Percentiles rank a stretch among this genome's conserved stretches.
These are phyloP conservation scores for Tenrec ecaudatus DNA, from an alignment of 2,113 vertebrate species.

Conservation along the genomic window DNA sequence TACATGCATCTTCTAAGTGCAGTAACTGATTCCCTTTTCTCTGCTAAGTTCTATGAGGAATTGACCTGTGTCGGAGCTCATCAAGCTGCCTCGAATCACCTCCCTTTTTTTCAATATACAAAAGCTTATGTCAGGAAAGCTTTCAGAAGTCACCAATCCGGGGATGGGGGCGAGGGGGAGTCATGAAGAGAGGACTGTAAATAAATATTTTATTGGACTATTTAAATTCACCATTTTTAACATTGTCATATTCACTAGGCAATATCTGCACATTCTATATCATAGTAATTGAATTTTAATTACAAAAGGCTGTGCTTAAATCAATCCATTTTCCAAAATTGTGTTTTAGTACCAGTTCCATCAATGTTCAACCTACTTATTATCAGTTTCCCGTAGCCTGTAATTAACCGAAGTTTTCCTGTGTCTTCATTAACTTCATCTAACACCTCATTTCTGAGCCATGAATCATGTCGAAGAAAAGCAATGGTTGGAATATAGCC, in stretches of 20 bases:
- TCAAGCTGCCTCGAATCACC: conserved; percentile 71
- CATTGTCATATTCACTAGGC: conserved; percentile 57
- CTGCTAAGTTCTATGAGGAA: conserved; percentile 54
- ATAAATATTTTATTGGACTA: conserved; percentile 81
- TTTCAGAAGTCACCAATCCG: conserved; percentile 82
- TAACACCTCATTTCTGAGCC: conserved; percentile 29
- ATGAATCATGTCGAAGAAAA: conserved; percentile 40
- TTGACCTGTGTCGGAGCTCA: conserved; percentile 70
- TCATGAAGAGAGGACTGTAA: conserved; percentile 72
- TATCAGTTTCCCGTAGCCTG: conserved; percentile 18
- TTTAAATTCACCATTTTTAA: conserved; percentile 79
- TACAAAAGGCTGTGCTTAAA: conserved; percentile 57
- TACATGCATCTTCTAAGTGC: neutral
- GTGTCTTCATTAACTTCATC: conserved; percentile 36
- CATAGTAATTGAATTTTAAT: conserved; percentile 79
- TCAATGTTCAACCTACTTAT: conserved; percentile 56
- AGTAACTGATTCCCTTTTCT: conserved; percentile 29
- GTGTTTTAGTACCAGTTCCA: conserved; percentile 50
- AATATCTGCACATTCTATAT: conserved; percentile 40
- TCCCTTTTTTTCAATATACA: conserved; percentile 74
- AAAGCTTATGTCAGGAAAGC: conserved; percentile 79
- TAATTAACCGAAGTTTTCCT: conserved; percentile 65
- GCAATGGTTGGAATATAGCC: neutral
- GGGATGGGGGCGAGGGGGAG: conserved; percentile 54
- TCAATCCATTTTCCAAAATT: conserved; percentile 52